These are phyloP conservation scores for Lutjanus erythropterus DNA, from an alignment of 2,113 vertebrate species.

Conservation along the genomic window DNA sequence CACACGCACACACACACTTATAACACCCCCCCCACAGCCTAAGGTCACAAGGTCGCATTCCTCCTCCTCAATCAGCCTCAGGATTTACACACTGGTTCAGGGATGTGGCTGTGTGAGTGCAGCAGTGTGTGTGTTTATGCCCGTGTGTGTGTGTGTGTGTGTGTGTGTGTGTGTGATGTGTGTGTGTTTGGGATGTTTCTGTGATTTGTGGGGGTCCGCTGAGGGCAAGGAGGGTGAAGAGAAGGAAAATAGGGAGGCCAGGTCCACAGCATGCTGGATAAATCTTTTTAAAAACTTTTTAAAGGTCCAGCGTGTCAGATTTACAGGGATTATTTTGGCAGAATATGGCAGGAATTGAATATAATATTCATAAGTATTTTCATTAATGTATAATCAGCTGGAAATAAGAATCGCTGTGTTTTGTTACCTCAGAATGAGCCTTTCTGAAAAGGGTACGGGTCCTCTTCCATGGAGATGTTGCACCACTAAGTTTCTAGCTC, in stretches of 20 bases:
- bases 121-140: constrained; percentile 37
- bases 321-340: too few relatives aligned
- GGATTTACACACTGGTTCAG: constrained; percentile 80
- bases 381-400: too few relatives aligned
- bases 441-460: too few relatives aligned
- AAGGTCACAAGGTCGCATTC: constrained; percentile 81
- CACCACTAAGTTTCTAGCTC: too few relatives aligned
- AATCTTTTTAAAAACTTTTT: constrained; percentile 12
- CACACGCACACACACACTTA: constrained; percentile 51
- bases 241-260: constrained; percentile 22
- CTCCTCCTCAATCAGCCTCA: constrained; percentile 81
- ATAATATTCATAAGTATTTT: too few relatives aligned
- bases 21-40: constrained; percentile 72
- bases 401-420: too few relatives aligned
- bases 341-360: too few relatives aligned
- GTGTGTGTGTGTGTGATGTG: constrained; percentile 46
- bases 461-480: too few relatives aligned
- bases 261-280: neutral
- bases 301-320: too few relatives aligned
- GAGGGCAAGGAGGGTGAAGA: constrained; percentile 46
- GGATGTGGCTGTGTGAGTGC: constrained; percentile 54
- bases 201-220: constrained; percentile 73
- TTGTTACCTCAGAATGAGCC: too few relatives aligned
- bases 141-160: constrained; percentile 24
- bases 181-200: constrained; percentile 64